These are phyloP conservation scores for Porites lobata DNA, from an alignment of 92 coral and sea anemone genomes.

Conservation along the genomic window DNA sequence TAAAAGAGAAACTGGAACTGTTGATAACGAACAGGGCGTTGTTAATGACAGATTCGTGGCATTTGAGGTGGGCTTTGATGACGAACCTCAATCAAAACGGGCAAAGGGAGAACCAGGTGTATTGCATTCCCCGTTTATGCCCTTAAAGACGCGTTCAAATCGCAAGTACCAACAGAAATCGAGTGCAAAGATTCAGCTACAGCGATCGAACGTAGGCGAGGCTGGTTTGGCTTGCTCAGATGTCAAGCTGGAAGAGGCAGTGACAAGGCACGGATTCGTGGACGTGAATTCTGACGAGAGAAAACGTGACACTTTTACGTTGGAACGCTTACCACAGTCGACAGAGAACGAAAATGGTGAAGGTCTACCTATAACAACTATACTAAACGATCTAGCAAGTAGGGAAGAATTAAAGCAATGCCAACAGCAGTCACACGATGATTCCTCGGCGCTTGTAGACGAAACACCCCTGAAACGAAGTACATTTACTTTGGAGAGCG, in stretches of 20 bases:
- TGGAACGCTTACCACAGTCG: conserved; percentile 68
- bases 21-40: not conserved
- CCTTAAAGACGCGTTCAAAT: conserved; percentile 16
- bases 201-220: not conserved
- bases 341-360: conserved; percentile 64
- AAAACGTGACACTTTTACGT: conserved; percentile 74
- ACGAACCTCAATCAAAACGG: conserved; percentile 48
- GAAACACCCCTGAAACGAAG: conserved; percentile 57
- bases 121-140: conserved; percentile 37
- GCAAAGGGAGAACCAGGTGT: conserved; percentile 2
- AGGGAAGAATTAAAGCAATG: conserved; percentile 23
- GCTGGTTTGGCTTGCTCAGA: not conserved
- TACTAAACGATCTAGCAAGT: conserved; percentile 13
- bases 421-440: not conserved
- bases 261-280: not conserved
- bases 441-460: not conserved
- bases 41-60: conserved; percentile 30
- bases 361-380: conserved; percentile 10
- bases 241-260: not conserved
- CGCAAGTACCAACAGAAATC: conserved; percentile 23
- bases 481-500: conserved; percentile 84
- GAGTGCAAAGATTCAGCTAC: not conserved
- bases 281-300: conserved; percentile 12
- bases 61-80: conserved; percentile 63
- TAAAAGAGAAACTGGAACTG: not conserved